Conservation (phyloP, 1,140 invertebrate genomes). For the Trypoxylus dichotomus region DNA sequence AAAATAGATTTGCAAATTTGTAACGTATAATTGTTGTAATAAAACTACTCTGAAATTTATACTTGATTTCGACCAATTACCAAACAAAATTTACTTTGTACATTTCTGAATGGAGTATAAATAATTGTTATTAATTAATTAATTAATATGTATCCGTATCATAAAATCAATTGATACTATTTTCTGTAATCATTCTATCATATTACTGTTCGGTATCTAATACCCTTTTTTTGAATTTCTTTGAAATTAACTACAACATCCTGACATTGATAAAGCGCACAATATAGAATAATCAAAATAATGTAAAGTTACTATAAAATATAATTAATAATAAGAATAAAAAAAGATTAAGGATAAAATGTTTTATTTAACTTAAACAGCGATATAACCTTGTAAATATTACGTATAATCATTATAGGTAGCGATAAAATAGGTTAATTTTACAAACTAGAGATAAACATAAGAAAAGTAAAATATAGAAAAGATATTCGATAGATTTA, state of each 20-base stretch:
- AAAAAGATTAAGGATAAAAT: not conserved
- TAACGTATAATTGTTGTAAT: no score
- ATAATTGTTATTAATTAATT: no score
- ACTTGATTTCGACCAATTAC: no score
- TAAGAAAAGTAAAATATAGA: not conserved
- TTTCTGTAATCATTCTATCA: no score
- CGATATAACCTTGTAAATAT: not conserved
- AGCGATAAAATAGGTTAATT: not conserved
- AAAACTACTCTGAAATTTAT: no score
- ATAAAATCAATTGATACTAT: not conserved
- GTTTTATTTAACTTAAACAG: not conserved
- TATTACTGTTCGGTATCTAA: no score
- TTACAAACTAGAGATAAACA: not conserved
- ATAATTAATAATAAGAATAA: not conserved
- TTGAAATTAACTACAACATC: not conserved
- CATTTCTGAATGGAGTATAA: no score
- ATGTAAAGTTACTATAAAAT: not conserved
- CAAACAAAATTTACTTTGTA: no score
- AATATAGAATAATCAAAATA: slow-evolving; percentile 8
- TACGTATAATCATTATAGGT: not conserved
- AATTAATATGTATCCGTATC: no score
- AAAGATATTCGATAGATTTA: no score
- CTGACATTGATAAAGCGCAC: not conserved
- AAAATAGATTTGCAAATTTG: no score
- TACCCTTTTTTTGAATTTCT: not conserved